Conservation (phyloP, 53 echinoderm and acorn worm genomes). For the Patiria pectinifera region DNA sequence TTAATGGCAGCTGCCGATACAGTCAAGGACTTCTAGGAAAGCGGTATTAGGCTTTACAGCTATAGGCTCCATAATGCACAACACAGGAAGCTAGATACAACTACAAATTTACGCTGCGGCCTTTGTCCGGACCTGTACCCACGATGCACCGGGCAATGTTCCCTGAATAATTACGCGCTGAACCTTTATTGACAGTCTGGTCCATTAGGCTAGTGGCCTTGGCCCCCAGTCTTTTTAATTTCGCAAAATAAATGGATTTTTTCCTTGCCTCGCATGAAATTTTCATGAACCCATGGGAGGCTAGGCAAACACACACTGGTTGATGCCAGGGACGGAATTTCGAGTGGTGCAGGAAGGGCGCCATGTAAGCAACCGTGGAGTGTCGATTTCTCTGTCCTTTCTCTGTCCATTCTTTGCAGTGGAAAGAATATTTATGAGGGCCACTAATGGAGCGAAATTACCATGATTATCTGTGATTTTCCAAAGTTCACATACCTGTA, state of each 20-base stretch:
- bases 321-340: not conserved
- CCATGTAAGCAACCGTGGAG: too few species aligned
- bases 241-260: constrained; percentile 49
- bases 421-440: too few species aligned
- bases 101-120: not conserved
- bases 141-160: not conserved
- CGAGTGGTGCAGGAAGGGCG: too few species aligned
- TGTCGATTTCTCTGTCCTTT: too few species aligned
- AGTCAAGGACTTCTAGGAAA: constrained; percentile 29
- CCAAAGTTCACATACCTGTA: too few species aligned
- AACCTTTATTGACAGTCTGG: constrained; percentile 1
- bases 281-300: constrained; percentile 51
- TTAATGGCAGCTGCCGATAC: not conserved
- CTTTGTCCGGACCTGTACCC: not conserved
- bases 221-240: constrained; percentile 32
- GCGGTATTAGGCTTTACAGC: not conserved
- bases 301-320: not conserved
- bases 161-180: not conserved
- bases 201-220: constrained; percentile 44
- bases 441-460: too few species aligned
- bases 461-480: too few species aligned
- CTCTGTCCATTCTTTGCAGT: too few species aligned
- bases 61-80: not conserved
- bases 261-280: constrained; percentile 23
- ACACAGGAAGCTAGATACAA: not conserved